phyloP scores from a whole-genome alignment of 2,888 invertebrate species.

The Proisotoma minuta region DNA sequence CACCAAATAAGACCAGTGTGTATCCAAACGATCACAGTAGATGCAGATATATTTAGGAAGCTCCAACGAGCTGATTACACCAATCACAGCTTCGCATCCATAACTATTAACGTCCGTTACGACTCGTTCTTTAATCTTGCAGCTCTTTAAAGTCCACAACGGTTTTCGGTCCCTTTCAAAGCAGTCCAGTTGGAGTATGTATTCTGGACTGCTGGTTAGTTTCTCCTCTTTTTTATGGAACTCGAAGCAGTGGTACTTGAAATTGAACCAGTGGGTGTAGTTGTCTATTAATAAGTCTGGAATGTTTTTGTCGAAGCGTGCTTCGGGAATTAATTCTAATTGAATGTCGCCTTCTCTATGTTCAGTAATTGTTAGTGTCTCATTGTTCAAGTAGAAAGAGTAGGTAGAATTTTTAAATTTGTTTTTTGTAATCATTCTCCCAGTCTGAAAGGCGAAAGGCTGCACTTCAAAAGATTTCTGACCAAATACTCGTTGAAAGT shows the following conservation, averaged over 20 bases:
- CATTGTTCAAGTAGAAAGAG: slow-evolving; percentile 17
- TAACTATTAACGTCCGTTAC: slow-evolving; percentile 18
- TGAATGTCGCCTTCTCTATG: slow-evolving; percentile 4
- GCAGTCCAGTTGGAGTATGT: slow-evolving; percentile 9
- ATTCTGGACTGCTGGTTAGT: slow-evolving; percentile 2
- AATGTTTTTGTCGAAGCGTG: slow-evolving; percentile 10
- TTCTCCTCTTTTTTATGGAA: slow-evolving; percentile 18
- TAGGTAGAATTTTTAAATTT: slow-evolving; percentile 15
- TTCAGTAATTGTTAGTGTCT: slow-evolving; percentile 13
- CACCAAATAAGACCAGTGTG: not conserved
- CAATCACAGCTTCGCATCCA: not conserved
- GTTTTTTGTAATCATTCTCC: slow-evolving; percentile 7
- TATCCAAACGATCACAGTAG: not conserved
- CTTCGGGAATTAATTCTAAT: slow-evolving; percentile 14
- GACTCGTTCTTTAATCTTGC: not conserved
- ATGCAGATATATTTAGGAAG: slow-evolving; percentile 12
- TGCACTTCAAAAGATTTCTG: slow-evolving; percentile 20
- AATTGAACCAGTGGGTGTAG: slow-evolving; percentile 26
- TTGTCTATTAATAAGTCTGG: slow-evolving; percentile 18
- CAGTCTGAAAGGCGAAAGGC: slow-evolving; percentile 10
- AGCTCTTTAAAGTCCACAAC: too few species aligned
- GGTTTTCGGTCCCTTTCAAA: not conserved
- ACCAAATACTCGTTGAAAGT: slow-evolving; percentile 18
- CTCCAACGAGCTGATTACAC: slow-evolving; percentile 17
- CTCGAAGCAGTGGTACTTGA: slow-evolving; percentile 6